Evolutionary conservation across 2,113 vertebrate species (phyloP), one percentile per base, ranked within the genome.

Genomic region (Eulemur macaco): DNA sequence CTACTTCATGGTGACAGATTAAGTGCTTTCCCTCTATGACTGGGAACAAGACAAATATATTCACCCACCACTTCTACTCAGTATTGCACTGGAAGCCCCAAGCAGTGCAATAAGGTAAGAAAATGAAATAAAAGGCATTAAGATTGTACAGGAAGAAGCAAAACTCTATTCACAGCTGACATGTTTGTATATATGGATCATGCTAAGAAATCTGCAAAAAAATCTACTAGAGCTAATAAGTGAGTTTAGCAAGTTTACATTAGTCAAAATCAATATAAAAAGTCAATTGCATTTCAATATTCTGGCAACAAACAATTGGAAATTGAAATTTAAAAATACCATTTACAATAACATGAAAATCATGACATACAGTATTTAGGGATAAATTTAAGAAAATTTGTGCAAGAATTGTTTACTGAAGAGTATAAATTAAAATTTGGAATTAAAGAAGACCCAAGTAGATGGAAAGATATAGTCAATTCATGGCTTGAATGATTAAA

Each of bases 61-160:
- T 89, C 45, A 68, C 29, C 68, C 29, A 82, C 6, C 27, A 68
- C 20, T 95, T 81, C 10, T 45, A 83, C 63, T 92, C 50, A 69
- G 39, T 50, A 87, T 73, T 94, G 71, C 73, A 69, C 23, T 94
- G 91, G 34, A 87, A 42, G 63, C 83, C 7, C 56, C 86, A 94
- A 54, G 58, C 56, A 84, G 54, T 39, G 27, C 74, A 95, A 77
- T 66, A 76, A 90, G 64, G 45, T 31, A 94, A 94, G 89, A 89
- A 95, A 95, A 83, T 94, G 39, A 77, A 96, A 95, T 25, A 89
- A 94, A 97, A 94, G n/a, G 27, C 60, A 90, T 78, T 31, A 89
- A 73, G 9, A 96, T 94, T 83, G 4, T 74, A 95, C 56, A 94
- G 20, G n/a, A 82, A 92, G 63, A 97, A 68, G 86, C 86, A 92